These are phyloP conservation scores for Lottia scabra DNA, from an alignment of 2,888 invertebrate species.

Conservation along the genomic window DNA sequence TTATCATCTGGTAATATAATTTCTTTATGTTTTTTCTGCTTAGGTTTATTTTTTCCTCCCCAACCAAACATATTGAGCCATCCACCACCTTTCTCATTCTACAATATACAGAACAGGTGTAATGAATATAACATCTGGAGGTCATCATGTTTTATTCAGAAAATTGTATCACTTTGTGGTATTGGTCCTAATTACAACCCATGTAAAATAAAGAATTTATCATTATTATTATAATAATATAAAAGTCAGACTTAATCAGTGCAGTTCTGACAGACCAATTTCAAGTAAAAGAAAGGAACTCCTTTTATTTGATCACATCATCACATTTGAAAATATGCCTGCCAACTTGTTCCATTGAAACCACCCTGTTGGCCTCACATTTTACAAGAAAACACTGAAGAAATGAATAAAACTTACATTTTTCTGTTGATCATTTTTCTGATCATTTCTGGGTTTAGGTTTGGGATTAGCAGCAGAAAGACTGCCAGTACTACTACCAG, in stretches of 20 bases:
- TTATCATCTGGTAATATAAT: conserved; percentile 96
- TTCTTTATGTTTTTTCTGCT: conserved; percentile 89
- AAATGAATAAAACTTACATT: neutral
- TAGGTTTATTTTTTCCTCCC: conserved; percentile 84
- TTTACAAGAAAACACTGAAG: too few relatives aligned
- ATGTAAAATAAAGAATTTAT: too few relatives aligned
- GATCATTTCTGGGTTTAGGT: neutral
- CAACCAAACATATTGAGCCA: conserved; percentile 81
- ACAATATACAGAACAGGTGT: neutral
- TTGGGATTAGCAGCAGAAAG: conserved; percentile 26
- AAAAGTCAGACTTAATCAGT: too few relatives aligned
- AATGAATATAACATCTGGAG: neutral
- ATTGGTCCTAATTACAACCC: too few relatives aligned
- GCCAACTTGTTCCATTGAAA: too few relatives aligned
- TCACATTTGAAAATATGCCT: too few relatives aligned
- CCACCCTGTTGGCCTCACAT: too few relatives aligned
- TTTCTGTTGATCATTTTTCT: conserved; percentile 17
- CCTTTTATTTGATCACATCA: too few relatives aligned
- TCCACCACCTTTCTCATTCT: conserved; percentile 62
- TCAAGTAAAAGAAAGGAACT: too few relatives aligned
- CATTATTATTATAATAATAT: neutral
- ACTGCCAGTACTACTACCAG: conserved; percentile 54
- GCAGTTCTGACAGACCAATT: conserved; percentile 11
- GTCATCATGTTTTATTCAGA: too few relatives aligned
- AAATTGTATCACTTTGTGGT: too few relatives aligned